Evolutionary conservation across 1,140 invertebrate genomes (phyloP).

Genomic region (Drosophila guanche): DNA sequence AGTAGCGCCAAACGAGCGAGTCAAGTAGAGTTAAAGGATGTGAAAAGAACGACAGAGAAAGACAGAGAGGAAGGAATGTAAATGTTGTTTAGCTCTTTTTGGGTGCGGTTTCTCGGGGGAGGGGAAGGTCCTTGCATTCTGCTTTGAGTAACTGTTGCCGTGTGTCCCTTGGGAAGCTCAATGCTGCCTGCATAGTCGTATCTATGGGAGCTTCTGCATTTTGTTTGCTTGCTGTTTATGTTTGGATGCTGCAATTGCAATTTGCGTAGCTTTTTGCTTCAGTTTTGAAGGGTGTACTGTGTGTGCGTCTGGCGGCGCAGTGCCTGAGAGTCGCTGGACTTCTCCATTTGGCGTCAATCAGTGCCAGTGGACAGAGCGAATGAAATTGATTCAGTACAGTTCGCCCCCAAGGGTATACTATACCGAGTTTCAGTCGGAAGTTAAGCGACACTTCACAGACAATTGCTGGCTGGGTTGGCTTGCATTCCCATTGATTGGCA

Average conservation of each 20-base stretch:
- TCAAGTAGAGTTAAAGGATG: constrained; percentile 56
- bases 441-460: no score
- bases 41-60: constrained; percentile 5
- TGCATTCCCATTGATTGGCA: no score
- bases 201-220: constrained; percentile 22
- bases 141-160: constrained; percentile 48
- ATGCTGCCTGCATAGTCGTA: constrained; percentile 15
- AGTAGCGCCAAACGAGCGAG: constrained; percentile 69
- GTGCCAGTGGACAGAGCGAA: no score
- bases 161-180: constrained; percentile 31
- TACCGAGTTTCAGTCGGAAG: no score
- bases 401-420: no score
- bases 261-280: constrained; percentile 46
- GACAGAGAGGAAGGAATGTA: constrained; percentile 20
- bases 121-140: constrained; percentile 15
- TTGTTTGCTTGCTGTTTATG: constrained; percentile 47
- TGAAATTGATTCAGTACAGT: no score
- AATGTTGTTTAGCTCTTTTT: constrained; percentile 48
- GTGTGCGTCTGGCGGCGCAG: not conserved
- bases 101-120: constrained; percentile 40
- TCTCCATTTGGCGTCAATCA: no score
- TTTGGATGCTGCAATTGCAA: constrained; percentile 41
- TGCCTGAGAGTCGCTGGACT: not conserved
- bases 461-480: no score
- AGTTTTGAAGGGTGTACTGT: constrained; percentile 25